These are phyloP conservation scores for Cebuella pygmaea DNA, from an alignment of 2,797 vertebrate genomes.

Conservation along the genomic window DNA sequence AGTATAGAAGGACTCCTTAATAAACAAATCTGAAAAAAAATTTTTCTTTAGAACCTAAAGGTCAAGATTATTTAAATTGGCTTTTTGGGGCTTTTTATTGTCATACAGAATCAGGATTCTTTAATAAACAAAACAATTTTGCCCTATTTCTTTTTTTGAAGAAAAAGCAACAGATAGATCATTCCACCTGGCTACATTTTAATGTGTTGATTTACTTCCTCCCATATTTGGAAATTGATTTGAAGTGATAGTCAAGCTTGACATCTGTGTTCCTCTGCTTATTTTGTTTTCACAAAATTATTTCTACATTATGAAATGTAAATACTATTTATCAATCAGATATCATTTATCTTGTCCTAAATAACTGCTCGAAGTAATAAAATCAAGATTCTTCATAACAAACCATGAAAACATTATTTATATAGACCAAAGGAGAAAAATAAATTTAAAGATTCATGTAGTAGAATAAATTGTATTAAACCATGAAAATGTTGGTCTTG, in stretches of 20 bases:
- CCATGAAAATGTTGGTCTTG: slow-evolving; percentile 43
- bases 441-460: slow-evolving; percentile 24
- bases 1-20: not conserved
- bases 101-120: slow-evolving; percentile 13
- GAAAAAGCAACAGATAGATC: not conserved
- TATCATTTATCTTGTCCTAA: slow-evolving; percentile 49
- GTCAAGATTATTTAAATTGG: slow-evolving; percentile 9
- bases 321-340: slow-evolving; percentile 37
- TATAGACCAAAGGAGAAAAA: not conserved
- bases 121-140: slow-evolving; percentile 39
- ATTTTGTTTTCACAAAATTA: slow-evolving; percentile 22
- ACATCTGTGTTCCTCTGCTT: not conserved
- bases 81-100: not conserved
- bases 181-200: not conserved
- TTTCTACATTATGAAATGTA: not conserved
- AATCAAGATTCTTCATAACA: slow-evolving; percentile 62
- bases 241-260: not conserved
- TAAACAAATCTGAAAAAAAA: slow-evolving; percentile 9
- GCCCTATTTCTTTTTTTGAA: not conserved
- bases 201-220: not conserved
- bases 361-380: slow-evolving; percentile 46
- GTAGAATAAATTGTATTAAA: slow-evolving; percentile 27
- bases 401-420: slow-evolving; percentile 19
- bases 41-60: slow-evolving; percentile 14
- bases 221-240: not conserved